Base-by-base conservation (phyloP, 2,113 vertebrate genomes). In the Tragelaphus scriptus region DNA sequence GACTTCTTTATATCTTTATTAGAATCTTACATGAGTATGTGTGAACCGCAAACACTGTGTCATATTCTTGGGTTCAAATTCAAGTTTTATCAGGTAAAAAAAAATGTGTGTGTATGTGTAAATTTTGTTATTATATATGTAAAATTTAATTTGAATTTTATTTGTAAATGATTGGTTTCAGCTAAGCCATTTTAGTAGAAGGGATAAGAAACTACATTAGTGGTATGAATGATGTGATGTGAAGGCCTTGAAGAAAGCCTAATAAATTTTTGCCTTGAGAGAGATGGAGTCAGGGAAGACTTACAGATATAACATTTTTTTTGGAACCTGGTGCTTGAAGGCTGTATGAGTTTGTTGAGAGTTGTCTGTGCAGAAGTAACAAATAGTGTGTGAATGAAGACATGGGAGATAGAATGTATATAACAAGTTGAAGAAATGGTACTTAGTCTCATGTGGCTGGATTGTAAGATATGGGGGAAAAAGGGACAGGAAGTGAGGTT, bases 51-150 rank as follows among this genome's bases (percentile, higher is more conserved):
- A 99, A 99, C 99, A 93, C 99, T 99, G 55, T 99, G 99, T 99
- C 99, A 99, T 99, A 99, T 99, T 98, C 99, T 99, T 96, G 99
- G 99, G 75, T 99, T 99, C 98, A 99, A 99, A 98, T 99, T 99
- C 99, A 99, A 99, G 98, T 99, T 99, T 98, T 99, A 99, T 98
- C 99, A 99, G 99, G 99, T 99, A 98, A 98, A 97, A 86, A 93
- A 58, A 84, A 1, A 32, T 30, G 11, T 88, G 1, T 58, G 7
- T 36, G 26, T 79, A 15, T 68, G 6, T 68, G 3, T 84, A 13
- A 92, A 90, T 86, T 44, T 96, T 56, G 81, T 94, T 53, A 61
- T 97, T 95, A 95, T 92, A 32, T 97, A 16, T 98, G 17, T 96
- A 85, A 75, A 89, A 58, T 94, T 94, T 97, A 92, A 87, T 94